Conservation (phyloP, 2,113 vertebrate species). For the Dromiciops gliroides region DNA sequence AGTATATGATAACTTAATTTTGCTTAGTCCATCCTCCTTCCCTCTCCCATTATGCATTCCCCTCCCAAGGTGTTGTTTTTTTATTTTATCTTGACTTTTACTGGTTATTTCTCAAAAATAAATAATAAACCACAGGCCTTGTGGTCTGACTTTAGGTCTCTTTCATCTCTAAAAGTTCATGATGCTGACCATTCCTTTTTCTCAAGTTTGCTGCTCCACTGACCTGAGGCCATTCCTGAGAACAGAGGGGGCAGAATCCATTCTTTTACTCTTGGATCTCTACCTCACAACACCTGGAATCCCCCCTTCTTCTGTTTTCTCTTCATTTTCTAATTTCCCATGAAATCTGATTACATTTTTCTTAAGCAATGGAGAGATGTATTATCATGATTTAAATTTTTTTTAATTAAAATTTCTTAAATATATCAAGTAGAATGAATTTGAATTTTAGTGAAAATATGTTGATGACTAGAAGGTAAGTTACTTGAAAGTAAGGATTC, state of each 20-base stretch:
- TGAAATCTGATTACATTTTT: background rate
- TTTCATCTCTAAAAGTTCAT: background rate
- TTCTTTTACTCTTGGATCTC: background rate
- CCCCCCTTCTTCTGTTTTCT: background rate
- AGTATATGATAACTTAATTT: too few species aligned
- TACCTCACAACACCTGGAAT: background rate
- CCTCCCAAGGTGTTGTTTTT: background rate
- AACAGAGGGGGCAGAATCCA: background rate
- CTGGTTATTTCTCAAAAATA: background rate
- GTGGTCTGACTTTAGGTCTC: background rate
- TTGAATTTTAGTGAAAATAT: background rate
- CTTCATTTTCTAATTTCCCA: background rate
- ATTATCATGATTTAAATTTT: background rate
- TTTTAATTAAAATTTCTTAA: too few species aligned
- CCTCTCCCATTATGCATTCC: background rate
- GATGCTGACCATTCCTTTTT: background rate
- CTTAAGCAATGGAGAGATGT: background rate
- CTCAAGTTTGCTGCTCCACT: background rate
- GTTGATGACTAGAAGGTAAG: background rate
- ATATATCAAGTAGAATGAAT: background rate
- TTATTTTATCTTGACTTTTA: background rate
- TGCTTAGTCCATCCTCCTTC: too few species aligned
- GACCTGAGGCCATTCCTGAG: background rate
- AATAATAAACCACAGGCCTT: background rate
- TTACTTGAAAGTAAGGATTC: background rate